Percentiles rank a stretch among this genome's conserved stretches.
These are phyloP conservation scores for Mythimna loreyi DNA, from an alignment of 2,888 invertebrate species.

Conservation along the genomic window DNA sequence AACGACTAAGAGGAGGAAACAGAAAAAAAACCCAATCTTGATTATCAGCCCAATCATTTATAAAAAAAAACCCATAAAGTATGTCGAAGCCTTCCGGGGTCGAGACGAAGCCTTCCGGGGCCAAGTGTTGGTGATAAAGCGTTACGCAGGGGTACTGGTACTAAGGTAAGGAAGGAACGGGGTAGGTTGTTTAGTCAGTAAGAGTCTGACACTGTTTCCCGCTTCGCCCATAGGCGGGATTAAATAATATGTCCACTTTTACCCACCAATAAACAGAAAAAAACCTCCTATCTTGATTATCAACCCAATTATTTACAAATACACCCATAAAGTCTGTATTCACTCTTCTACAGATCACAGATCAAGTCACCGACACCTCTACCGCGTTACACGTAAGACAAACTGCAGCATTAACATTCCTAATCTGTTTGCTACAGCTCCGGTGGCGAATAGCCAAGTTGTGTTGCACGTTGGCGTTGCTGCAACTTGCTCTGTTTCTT, in stretches of 20 bases:
- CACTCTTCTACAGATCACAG: conserved; percentile 21
- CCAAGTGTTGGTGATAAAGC: too few relatives aligned
- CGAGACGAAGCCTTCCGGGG: too few relatives aligned
- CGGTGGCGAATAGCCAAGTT: conserved; percentile 75
- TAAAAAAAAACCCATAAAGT: background rate
- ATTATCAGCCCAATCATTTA: background rate
- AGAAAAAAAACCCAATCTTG: background rate
- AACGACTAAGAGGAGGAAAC: too few relatives aligned
- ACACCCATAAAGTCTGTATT: background rate
- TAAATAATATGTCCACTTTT: too few relatives aligned
- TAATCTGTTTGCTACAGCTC: conserved; percentile 74
- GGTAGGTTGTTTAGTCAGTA: too few relatives aligned
- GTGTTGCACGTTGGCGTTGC: conserved; percentile 67
- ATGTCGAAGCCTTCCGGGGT: too few relatives aligned
- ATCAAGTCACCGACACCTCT: conserved; percentile 43
- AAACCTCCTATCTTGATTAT: background rate
- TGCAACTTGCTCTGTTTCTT: conserved; percentile 67
- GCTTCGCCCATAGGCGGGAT: too few relatives aligned
- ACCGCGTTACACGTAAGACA: conserved; percentile 62
- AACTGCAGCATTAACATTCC: conserved; percentile 74
- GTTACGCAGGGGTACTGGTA: too few relatives aligned
- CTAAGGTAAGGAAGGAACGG: too few relatives aligned
- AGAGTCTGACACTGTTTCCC: too few relatives aligned
- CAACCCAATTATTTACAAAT: background rate
- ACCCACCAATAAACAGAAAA: too few relatives aligned